A percentile compares a stretch with the other conserved stretches of the same genome.
Evolutionary conservation across 2,888 invertebrate genomes (phyloP).

Genomic region (Ischnus inquisitorius): DNA sequence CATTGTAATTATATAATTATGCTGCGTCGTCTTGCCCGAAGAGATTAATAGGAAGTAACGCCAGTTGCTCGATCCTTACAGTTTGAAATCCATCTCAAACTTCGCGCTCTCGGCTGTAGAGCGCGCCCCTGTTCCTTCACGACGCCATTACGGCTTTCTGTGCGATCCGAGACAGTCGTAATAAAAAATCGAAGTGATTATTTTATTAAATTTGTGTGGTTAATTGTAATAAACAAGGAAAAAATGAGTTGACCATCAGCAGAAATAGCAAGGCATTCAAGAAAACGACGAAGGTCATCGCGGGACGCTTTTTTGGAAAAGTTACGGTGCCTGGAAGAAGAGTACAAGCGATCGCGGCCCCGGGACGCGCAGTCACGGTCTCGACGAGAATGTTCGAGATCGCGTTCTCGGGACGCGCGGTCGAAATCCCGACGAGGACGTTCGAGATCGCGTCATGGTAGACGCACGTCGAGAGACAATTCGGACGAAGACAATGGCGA

Average conservation of each 20-base stretch:
- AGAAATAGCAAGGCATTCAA: slow-evolving; percentile 28
- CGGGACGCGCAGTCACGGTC: slow-evolving; percentile 20
- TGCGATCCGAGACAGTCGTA: slow-evolving; percentile 63
- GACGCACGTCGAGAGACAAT: not conserved
- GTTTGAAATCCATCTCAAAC: slow-evolving; percentile 44
- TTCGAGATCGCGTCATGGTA: slow-evolving; percentile 1
- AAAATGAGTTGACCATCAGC: slow-evolving; percentile 49
- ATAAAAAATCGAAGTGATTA: slow-evolving; percentile 41
- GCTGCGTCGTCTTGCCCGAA: slow-evolving; percentile 57
- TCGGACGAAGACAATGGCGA: slow-evolving; percentile 62
- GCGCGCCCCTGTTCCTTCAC: slow-evolving; percentile 19
- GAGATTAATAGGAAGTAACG: slow-evolving; percentile 65
- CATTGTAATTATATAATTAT: too few relatives aligned
- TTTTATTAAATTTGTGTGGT: slow-evolving; percentile 18
- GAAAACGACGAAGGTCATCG: slow-evolving; percentile 42
- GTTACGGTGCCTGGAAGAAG: slow-evolving; percentile 58
- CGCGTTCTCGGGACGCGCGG: slow-evolving; percentile 23
- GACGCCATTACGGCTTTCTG: slow-evolving; percentile 64
- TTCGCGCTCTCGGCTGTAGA: slow-evolving; percentile 10
- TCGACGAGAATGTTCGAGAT: slow-evolving; percentile 38
- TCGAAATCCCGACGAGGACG: slow-evolving; percentile 12
- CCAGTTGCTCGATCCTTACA: slow-evolving; percentile 63
- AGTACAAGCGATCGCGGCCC: slow-evolving; percentile 40
- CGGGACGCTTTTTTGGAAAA: slow-evolving; percentile 52
- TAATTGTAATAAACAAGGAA: slow-evolving; percentile 2